Evolutionary conservation across 2,888 invertebrate species (phyloP).

Genomic region (Philereme transversata): DNA sequence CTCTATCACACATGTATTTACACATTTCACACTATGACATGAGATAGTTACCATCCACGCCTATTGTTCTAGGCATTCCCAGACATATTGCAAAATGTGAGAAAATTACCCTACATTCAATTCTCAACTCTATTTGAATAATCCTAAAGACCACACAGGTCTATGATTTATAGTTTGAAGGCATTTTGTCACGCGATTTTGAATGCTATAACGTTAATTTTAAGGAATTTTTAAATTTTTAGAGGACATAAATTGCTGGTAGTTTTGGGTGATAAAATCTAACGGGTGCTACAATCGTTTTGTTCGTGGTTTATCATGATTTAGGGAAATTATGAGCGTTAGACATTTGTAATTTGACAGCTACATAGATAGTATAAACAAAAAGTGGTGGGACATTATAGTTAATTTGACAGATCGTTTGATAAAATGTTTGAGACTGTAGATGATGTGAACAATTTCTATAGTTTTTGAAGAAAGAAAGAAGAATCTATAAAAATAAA

Average conservation of each 20-base stretch:
- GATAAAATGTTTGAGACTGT: too few relatives aligned
- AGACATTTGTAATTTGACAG: constrained; percentile 19
- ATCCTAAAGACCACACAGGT: not conserved
- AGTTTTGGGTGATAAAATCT: constrained; percentile 32
- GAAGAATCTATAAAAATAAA: too few relatives aligned
- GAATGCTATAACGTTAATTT: constrained; percentile 27
- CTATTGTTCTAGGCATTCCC: constrained; percentile 48
- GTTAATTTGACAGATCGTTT: constrained; percentile 2
- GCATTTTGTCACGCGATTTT: constrained; percentile 34
- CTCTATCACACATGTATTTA: constrained; percentile 24
- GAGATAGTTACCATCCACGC: constrained; percentile 35
- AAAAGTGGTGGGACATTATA: not conserved
- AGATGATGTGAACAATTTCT: too few relatives aligned
- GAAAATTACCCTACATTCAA: constrained; percentile 27
- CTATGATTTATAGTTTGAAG: not conserved
- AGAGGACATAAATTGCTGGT: constrained; percentile 22
- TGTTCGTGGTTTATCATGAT: constrained; percentile 34
- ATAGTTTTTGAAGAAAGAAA: too few relatives aligned
- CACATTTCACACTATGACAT: constrained; percentile 32
- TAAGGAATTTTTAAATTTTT: constrained; percentile 24
- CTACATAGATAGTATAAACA: not conserved
- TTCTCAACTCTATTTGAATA: constrained; percentile 8
- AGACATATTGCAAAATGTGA: constrained; percentile 44
- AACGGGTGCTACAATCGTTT: constrained; percentile 32
- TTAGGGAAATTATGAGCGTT: constrained; percentile 8